phyloP scores from a whole-genome alignment of 1,140 invertebrate species.

The Macrotrachela quadricornifera region DNA sequence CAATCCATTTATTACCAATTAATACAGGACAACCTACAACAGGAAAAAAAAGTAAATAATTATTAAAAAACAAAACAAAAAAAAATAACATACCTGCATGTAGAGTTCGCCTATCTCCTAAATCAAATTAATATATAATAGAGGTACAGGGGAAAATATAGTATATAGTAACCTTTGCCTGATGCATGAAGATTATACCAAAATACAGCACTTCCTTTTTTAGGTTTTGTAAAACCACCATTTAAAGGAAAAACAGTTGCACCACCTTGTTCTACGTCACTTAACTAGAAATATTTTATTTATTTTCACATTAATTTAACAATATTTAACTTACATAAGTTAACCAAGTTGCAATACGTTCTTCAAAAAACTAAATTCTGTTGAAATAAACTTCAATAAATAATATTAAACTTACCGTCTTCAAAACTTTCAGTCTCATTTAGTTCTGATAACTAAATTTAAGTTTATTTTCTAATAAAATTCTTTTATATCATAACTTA shows the following conservation, averaged over 20 bases:
- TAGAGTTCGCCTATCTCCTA: no score
- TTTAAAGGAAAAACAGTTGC: constrained; percentile 69
- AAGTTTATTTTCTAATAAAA: background rate
- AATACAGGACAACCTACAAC: constrained; percentile 8
- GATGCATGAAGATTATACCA: constrained; percentile 34
- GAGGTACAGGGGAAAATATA: no score
- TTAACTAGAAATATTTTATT: constrained; percentile 43
- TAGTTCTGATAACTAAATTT: background rate
- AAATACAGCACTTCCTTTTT: constrained; percentile 25
- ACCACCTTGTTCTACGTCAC: constrained; percentile 67
- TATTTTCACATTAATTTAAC: background rate
- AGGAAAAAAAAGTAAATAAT: no score
- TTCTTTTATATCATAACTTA: background rate
- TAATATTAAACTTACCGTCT: no score
- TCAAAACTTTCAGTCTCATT: no score
- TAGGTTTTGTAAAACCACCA: constrained; percentile 28
- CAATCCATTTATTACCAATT: constrained; percentile 32
- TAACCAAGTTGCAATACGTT: background rate
- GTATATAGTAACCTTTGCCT: no score
- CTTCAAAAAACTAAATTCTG: background rate
- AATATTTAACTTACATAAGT: background rate
- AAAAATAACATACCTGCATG: no score
- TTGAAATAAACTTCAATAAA: background rate
- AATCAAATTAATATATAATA: no score
- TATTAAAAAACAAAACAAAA: no score